Conservation (phyloP, 2,113 vertebrate genomes). For the Nothobranchius furzeri region DNA sequence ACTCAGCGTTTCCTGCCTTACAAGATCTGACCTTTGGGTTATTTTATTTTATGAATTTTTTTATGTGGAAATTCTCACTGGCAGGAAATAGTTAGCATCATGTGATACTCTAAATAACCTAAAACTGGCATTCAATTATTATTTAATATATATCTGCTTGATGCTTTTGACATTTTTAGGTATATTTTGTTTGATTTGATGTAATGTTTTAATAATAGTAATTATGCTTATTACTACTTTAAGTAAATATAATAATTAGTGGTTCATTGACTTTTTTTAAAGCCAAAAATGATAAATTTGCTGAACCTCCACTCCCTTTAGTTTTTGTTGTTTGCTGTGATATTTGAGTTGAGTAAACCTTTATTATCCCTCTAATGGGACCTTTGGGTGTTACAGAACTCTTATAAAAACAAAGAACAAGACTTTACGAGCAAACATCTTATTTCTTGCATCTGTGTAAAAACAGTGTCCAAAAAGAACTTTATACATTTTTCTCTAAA, state of each 20-base stretch:
- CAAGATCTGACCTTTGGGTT: background rate
- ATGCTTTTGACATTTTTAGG: constrained; percentile 1
- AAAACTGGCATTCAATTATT: too few species aligned
- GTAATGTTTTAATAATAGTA: background rate
- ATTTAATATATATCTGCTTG: background rate
- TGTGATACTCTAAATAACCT: too few species aligned
- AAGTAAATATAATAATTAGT: constrained; percentile 16
- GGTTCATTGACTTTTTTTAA: background rate
- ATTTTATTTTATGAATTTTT: constrained; percentile 1
- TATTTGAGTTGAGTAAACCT: background rate
- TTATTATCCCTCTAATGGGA: too few species aligned
- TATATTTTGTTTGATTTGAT: background rate
- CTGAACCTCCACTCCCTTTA: background rate
- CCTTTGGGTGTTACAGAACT: too few species aligned
- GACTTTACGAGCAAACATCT: background rate
- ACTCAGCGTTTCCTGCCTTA: constrained; percentile 30
- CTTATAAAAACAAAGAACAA: too few species aligned
- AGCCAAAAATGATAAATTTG: background rate
- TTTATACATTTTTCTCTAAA: too few species aligned
- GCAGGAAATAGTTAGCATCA: constrained; percentile 16
- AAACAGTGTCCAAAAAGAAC: too few species aligned
- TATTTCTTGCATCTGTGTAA: background rate
- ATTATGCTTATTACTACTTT: constrained; percentile 1
- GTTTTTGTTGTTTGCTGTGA: background rate
- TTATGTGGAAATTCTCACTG: constrained; percentile 15